These are phyloP conservation scores for Epinotia brunnichana DNA, from an alignment of 2,888 invertebrate genomes.

Conservation along the genomic window DNA sequence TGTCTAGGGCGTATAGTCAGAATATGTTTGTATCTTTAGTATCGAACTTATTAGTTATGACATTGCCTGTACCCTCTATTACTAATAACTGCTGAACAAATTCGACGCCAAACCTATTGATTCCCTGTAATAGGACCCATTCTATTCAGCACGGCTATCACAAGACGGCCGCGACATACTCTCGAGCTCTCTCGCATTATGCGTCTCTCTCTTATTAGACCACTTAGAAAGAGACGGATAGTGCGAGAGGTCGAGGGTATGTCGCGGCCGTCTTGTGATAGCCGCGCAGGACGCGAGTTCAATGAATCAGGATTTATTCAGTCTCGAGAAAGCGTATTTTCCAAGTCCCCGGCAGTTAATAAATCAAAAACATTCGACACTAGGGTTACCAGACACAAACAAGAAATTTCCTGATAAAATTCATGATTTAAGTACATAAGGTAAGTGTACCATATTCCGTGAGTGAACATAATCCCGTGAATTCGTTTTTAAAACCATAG, in stretches of 20 bases:
- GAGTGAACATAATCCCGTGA: too few relatives aligned
- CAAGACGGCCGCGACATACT: too few relatives aligned
- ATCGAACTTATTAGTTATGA: neutral
- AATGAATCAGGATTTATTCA: constrained; percentile 26
- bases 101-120: constrained; percentile 21
- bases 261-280: too few relatives aligned
- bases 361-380: constrained; percentile 25
- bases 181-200: too few relatives aligned
- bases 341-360: constrained; percentile 34
- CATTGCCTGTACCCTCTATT: neutral
- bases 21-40: neutral
- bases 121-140: constrained; percentile 21
- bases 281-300: constrained; percentile 16
- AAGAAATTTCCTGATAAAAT: neutral
- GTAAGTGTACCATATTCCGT: too few relatives aligned
- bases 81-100: constrained; percentile 7
- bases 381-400: constrained; percentile 4
- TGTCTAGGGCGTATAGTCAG: neutral
- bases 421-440: neutral
- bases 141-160: too few relatives aligned
- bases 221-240: too few relatives aligned
- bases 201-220: too few relatives aligned
- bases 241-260: too few relatives aligned
- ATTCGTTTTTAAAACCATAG: too few relatives aligned
- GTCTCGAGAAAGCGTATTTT: constrained; percentile 31